Conservation (phyloP, 2,888 invertebrate genomes). For the Caenorhabditis sp. region DNA sequence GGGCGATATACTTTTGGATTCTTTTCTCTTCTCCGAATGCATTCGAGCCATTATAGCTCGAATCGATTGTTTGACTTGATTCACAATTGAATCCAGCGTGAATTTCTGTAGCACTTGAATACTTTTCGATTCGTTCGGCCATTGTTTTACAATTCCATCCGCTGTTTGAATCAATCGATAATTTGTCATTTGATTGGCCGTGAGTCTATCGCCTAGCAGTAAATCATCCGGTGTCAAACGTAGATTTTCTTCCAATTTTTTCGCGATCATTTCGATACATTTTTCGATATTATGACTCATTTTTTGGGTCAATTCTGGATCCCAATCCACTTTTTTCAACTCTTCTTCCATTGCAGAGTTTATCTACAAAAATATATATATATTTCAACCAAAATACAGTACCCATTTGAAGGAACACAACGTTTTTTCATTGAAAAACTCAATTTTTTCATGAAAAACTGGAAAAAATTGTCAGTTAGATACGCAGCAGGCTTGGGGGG, state of each 20-base stretch:
- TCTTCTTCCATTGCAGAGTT: conserved; percentile 62
- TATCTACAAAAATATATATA: conserved; percentile 32
- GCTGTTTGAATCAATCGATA: conserved; percentile 51
- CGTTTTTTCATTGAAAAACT: no score
- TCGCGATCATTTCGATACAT: conserved; percentile 52
- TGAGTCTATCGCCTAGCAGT: conserved; percentile 48
- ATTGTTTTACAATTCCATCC: conserved; percentile 42
- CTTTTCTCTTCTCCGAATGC: conserved; percentile 48
- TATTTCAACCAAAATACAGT: background rate
- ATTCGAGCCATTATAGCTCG: conserved; percentile 47
- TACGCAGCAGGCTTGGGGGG: no score
- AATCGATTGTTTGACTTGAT: conserved; percentile 28
- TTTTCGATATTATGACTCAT: conserved; percentile 50
- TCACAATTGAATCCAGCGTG: conserved; percentile 28
- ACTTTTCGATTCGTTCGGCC: conserved; percentile 43
- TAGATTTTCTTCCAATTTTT: conserved; percentile 49
- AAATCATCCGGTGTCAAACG: conserved; percentile 41
- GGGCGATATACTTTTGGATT: conserved; percentile 40
- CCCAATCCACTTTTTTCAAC: conserved; percentile 62
- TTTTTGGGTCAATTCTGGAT: conserved; percentile 53
- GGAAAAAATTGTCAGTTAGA: no score
- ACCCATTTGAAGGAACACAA: no score
- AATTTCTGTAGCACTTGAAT: conserved; percentile 38
- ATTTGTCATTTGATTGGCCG: conserved; percentile 47
- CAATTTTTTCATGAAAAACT: no score